phyloP scores from a whole-genome alignment of 1,140 invertebrate species.

The Drosophila punjabiensis region DNA sequence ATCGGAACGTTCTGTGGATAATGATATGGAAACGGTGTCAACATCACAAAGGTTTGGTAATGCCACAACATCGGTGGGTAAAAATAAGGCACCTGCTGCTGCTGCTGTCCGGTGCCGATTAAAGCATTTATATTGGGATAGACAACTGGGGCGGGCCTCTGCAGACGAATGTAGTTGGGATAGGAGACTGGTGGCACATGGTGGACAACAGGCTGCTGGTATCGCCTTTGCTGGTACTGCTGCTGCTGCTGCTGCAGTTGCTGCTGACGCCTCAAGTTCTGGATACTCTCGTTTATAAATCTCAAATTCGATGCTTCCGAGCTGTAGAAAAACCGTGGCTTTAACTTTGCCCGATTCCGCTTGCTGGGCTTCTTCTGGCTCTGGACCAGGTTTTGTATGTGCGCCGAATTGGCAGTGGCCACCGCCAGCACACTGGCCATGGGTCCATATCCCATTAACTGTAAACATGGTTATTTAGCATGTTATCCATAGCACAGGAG shows the following conservation, averaged over 20 bases:
- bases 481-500: too few relatives aligned
- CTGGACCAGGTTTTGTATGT: slow-evolving; percentile 64
- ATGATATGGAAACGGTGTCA: slow-evolving; percentile 15
- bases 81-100: slow-evolving; percentile 16
- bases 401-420: slow-evolving; percentile 41
- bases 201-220: not conserved
- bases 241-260: not conserved
- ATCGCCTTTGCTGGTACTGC: slow-evolving; percentile 1
- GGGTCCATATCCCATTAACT: slow-evolving; percentile 62
- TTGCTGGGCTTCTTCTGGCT: slow-evolving; percentile 43
- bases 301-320: slow-evolving; percentile 35
- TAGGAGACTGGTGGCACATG: not conserved
- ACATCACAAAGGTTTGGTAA: not conserved
- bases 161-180: slow-evolving; percentile 16
- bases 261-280: not conserved
- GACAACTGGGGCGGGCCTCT: not conserved
- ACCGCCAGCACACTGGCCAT: slow-evolving; percentile 43
- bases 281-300: slow-evolving; percentile 43
- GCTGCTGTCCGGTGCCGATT: slow-evolving; percentile 11
- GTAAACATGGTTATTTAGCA: not conserved
- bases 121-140: slow-evolving; percentile 15
- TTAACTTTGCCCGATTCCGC: not conserved
- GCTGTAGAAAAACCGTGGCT: slow-evolving; percentile 10
- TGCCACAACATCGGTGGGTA: not conserved
- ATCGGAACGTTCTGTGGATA: slow-evolving; percentile 13